A percentile compares a stretch with the other conserved stretches of the same genome.
Evolutionary conservation across 2,113 vertebrate species (phyloP).

Genomic region (Pteronura brasiliensis): DNA sequence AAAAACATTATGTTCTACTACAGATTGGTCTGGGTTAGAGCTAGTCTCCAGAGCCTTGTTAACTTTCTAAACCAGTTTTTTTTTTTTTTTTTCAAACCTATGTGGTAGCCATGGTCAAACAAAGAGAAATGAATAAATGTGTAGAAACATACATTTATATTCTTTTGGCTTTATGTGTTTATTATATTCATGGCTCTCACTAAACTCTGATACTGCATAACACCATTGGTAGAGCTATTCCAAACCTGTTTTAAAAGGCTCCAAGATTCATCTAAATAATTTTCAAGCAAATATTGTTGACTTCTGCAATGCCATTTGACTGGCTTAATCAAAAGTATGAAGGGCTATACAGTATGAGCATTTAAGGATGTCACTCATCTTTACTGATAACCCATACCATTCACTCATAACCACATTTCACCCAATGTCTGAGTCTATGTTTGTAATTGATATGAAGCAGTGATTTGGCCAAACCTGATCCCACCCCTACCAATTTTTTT

Average conservation of each 20-base stretch:
- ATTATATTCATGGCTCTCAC: neutral
- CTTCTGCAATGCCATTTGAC: neutral
- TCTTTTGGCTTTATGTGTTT: neutral
- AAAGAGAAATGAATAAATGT: conserved; percentile 3
- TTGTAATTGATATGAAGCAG: neutral
- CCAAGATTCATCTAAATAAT: neutral
- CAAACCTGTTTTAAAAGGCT: neutral
- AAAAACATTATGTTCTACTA: neutral
- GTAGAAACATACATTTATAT: neutral
- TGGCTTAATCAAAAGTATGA: neutral
- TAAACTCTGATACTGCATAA: neutral
- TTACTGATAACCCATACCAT: neutral
- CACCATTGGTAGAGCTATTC: neutral
- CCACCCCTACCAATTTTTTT: neutral
- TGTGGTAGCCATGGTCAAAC: neutral
- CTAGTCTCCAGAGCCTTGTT: neutral
- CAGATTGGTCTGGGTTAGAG: neutral
- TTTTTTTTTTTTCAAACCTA: neutral
- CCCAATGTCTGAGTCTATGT: neutral
- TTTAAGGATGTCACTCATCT: neutral
- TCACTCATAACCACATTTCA: neutral
- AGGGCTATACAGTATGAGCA: neutral
- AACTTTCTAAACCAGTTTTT: neutral
- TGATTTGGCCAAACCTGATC: neutral
- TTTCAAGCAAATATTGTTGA: conserved; percentile 15